Evolutionary conservation across 1,140 invertebrate genomes (phyloP).

Genomic region (Sycophaga agraensis): DNA sequence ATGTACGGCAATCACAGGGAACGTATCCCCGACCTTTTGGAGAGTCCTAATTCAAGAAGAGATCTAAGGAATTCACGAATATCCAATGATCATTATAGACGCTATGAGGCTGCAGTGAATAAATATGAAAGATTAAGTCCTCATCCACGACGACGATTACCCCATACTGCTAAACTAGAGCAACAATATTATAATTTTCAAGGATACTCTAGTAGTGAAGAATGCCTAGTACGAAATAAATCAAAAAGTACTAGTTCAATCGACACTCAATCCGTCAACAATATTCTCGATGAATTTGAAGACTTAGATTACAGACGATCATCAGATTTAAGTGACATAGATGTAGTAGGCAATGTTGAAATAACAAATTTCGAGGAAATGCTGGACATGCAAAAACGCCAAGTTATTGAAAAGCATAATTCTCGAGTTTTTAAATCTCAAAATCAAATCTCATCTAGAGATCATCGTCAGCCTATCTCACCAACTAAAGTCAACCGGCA

Average conservation of each 20-base stretch:
- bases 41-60: conserved; percentile 4
- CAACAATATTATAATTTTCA: conserved; percentile 29
- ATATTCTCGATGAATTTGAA: conserved; percentile 47
- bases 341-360: conserved; percentile 20
- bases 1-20: conserved; percentile 3
- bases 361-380: conserved; percentile 41
- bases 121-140: conserved; percentile 31
- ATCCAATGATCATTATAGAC: neutral
- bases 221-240: conserved; percentile 38
- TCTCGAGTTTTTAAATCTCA: neutral
- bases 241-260: conserved; percentile 48
- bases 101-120: conserved; percentile 23
- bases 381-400: conserved; percentile 32
- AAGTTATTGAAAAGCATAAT: conserved; percentile 3
- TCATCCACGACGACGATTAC: neutral
- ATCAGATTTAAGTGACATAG: conserved; percentile 39
- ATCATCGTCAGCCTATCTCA: neutral
- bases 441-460: neutral
- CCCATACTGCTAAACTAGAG: conserved; percentile 11
- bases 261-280: conserved; percentile 47
- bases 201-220: conserved; percentile 43
- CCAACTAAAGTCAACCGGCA: conserved; percentile 40
- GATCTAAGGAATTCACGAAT: conserved; percentile 12
- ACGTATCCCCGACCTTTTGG: conserved; percentile 16
- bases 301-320: conserved; percentile 42